A percentile compares a stretch with the other conserved stretches of the same genome.
Evolutionary conservation across 2,797 vertebrate species (phyloP).

Genomic region (Acrocephalus scirpaceus): DNA sequence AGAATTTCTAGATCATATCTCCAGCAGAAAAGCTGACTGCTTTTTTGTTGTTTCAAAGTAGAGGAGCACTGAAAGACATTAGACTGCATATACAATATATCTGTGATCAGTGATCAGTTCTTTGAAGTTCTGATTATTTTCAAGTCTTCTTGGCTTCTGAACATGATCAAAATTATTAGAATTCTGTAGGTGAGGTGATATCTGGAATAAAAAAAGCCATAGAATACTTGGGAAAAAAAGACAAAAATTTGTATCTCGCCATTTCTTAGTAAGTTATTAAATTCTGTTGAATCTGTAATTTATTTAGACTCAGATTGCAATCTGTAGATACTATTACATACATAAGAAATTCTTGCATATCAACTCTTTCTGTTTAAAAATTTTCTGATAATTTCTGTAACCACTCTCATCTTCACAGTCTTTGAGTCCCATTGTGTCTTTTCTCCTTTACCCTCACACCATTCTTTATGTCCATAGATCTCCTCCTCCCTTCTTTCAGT

Average conservation of each 20-base stretch:
- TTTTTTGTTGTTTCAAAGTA: not conserved
- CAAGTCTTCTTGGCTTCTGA: not conserved
- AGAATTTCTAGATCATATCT: not conserved
- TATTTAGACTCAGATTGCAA: not conserved
- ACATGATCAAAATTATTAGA: not conserved
- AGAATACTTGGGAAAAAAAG: not conserved
- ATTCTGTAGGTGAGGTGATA: not conserved
- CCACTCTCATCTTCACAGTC: not conserved
- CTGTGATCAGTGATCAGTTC: not conserved
- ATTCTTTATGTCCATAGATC: not conserved
- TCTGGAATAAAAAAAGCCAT: not conserved
- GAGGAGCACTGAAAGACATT: not conserved
- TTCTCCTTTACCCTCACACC: not conserved
- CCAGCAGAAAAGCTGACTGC: not conserved
- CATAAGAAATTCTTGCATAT: not conserved
- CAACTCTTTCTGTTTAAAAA: not conserved
- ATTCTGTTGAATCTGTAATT: not conserved
- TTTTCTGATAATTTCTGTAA: not conserved
- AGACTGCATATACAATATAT: not conserved
- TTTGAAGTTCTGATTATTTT: not conserved
- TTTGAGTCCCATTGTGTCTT: not conserved
- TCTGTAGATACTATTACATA: not conserved
- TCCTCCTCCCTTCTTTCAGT: not conserved
- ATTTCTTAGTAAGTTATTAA: not conserved
- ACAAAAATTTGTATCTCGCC: not conserved